Evolutionary conservation across 30 jellyfish, hydroid and myxozoan genomes (phyloP).

Genomic region (Turritopsis rubra): DNA sequence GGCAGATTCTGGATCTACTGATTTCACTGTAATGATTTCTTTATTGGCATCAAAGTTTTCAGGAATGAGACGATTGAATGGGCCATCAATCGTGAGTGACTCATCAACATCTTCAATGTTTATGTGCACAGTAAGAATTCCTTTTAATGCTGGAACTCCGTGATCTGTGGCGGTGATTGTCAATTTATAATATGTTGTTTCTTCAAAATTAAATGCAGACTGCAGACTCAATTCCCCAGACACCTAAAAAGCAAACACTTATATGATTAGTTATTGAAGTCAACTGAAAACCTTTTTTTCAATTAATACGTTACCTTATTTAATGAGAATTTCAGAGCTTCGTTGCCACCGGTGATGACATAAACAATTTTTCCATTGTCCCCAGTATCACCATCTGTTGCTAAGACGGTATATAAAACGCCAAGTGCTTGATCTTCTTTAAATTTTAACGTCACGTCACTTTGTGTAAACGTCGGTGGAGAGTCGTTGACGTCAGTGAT

Average conservation of each 20-base stretch:
- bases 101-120: background rate
- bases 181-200: background rate
- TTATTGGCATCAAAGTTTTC: constrained; percentile 4
- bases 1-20: background rate
- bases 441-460: background rate
- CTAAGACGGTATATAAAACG: constrained; percentile 2
- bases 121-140: background rate
- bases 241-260: background rate
- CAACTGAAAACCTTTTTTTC: background rate
- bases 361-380: constrained; percentile 26
- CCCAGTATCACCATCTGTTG: constrained; percentile 52
- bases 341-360: background rate
- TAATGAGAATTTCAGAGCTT: background rate
- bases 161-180: background rate
- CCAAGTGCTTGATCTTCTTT: constrained; percentile 9
- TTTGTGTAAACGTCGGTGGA: constrained; percentile 45
- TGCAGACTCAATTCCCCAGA: background rate
- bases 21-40: constrained; percentile 20
- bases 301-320: background rate
- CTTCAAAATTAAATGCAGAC: background rate
- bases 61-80: background rate
- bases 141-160: background rate
- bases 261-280: background rate
- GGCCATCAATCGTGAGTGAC: background rate
- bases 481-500: constrained; percentile 63